Base-by-base conservation (phyloP, 2,113 vertebrate genomes). In the Ophthalmolycus amberensis region DNA sequence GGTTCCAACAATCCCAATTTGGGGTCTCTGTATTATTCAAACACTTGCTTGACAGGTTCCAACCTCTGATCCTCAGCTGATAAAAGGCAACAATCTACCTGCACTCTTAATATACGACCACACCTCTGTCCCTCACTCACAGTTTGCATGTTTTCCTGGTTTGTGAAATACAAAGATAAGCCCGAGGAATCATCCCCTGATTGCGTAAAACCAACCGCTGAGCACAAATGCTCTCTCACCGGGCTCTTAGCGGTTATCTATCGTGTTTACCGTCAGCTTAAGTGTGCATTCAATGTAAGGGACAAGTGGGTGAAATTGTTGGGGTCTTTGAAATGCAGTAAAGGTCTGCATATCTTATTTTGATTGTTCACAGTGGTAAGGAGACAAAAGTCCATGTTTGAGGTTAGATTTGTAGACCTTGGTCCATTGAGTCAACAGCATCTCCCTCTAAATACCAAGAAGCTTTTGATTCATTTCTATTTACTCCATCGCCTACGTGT, bases 41-140 rank as follows among this genome's bases (percentile, higher is more conserved):
- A 73, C 71, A 85, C 76, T 75, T 80, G 80, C 54, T 78, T 59
- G 40, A 62, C 72, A 75, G 83, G 80, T 83, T 70, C 85, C 60
- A 64, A 86, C 54, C 75, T 78, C 76, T 89, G 90, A 92, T 91
- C 87, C 74, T 78, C 32, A 75, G 37, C 81, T 84, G 89, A 95
- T 93, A 91, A 92, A 66, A 52, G 38, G 48, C 65, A 74, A 78
- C 79, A 82, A 71, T 79, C 56, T n/a, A 79, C 44, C 69, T 22
- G 62, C 64, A 22, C 70, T 65, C 73, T 73, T 77, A 85, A 85
- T 75, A 79, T 81, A 63, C 77, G 77, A 84, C 89, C 79, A 59
- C 79, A 27, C 72, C 71, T 79, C 59, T 74, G 60, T 65, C 38
- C 50, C 46, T 87, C 75, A 25, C 40, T 62, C 63, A 56, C 44